Evolutionary conservation across 2,113 vertebrate species (phyloP), one percentile per base, ranked within the genome.

Genomic region (Lepus timidus): DNA sequence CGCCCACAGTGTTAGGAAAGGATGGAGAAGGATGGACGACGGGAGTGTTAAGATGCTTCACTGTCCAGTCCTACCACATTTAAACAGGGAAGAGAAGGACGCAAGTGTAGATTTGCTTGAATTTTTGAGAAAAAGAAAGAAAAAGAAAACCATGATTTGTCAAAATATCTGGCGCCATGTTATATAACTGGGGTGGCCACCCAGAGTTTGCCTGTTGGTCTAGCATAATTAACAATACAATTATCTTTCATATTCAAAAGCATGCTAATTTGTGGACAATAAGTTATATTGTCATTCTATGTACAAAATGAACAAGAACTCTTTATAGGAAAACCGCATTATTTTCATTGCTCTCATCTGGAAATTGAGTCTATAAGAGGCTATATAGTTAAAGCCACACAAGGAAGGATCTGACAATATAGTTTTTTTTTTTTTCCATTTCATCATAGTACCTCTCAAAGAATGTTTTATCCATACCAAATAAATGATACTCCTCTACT

Each of bases 121-220:
- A 17, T 86, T 96, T n/a, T 85, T 85, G 88, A 87, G 61, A 31
- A 67, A 93, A 87, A 83, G 10, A 16, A 55, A 88, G 55, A 65
- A 12, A 58, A 86, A 64, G 31, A 87, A 84, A 92, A 61, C 0
- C 11, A 62, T 88, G 23, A 19, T 64, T 31, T 76, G 10, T 65
- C 25, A 62, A 39, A 1, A 9, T 68, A n/a, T 27, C 12, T 39
- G 14, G 9, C 0, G 4, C 61, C 6, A 6, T 33, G 3, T 20
- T 61, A 16, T 39, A 6, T 10, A 73, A 64, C 55, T 84, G 3
- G 5, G 7, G 65, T 31, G 9, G 20, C 33, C 55, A 12, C 6
- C 14, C 27, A 23, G 22, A 82, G 58, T 82, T 82, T 73, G 49
- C 31, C 33, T 71, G 3, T 10, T 22, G 14, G 1, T 36, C 62